phyloP scores from a whole-genome alignment of 1,140 invertebrate genomes.

The Pseudobourletiella spinata region DNA sequence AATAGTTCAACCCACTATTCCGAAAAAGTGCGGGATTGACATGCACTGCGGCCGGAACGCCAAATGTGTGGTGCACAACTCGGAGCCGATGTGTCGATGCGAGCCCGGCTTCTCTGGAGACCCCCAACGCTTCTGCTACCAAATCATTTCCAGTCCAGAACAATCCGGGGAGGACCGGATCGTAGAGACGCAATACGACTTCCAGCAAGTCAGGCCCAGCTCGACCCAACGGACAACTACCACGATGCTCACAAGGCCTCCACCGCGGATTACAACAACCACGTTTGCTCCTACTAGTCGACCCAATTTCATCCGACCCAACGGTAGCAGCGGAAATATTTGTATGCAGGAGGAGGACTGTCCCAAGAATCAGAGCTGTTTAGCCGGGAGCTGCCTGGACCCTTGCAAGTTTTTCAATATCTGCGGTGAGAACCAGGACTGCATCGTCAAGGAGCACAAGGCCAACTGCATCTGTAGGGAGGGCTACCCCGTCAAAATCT shows the following conservation, averaged over 20 bases:
- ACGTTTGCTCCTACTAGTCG: not conserved
- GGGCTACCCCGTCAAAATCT: conserved; percentile 51
- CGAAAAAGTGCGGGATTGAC: not conserved
- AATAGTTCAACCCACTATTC: not conserved
- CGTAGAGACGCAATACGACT: too few species aligned
- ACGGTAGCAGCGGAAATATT: too few species aligned
- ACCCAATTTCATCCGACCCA: not conserved
- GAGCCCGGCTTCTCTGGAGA: conserved; percentile 15
- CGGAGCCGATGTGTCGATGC: conserved; percentile 6
- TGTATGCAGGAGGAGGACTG: conserved; percentile 44
- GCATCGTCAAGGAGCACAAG: conserved; percentile 66
- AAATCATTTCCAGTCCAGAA: conserved; percentile 37
- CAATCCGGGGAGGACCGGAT: conserved; percentile 8
- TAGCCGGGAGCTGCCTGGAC: conserved; percentile 62
- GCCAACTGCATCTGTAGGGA: conserved; percentile 73
- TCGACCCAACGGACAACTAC: too few species aligned
- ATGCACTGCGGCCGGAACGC: conserved; percentile 10
- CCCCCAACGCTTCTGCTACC: conserved; percentile 35
- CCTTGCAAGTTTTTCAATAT: conserved; percentile 61
- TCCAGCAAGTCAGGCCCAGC: too few species aligned
- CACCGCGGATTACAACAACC: conserved; percentile 28
- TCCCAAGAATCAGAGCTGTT: conserved; percentile 69
- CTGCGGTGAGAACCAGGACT: conserved; percentile 53
- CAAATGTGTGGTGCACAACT: not conserved
- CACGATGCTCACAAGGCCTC: conserved; percentile 9